Evolutionary conservation across 2,888 invertebrate species (phyloP).

Genomic region (Cataglyphis altisquamis): DNA sequence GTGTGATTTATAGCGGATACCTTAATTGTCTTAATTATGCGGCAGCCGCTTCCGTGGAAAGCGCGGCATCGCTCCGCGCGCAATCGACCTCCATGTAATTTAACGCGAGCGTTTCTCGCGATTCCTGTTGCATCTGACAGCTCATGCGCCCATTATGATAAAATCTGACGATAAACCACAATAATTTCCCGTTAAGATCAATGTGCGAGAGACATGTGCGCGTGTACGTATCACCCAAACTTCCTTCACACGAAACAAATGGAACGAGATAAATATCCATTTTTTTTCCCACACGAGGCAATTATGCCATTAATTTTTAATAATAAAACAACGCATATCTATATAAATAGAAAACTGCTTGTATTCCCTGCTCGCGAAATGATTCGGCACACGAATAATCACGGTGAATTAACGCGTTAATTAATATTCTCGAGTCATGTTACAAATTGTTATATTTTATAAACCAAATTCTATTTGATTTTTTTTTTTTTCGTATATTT

Average conservation of each 20-base stretch:
- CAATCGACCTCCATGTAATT: constrained; percentile 53
- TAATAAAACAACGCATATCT: neutral
- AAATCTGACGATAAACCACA: constrained; percentile 38
- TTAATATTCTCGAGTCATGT: constrained; percentile 34
- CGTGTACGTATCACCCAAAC: neutral
- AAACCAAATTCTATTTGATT: neutral
- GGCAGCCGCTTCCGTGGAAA: constrained; percentile 82
- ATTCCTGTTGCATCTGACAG: constrained; percentile 36
- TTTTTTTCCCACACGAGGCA: constrained; percentile 6
- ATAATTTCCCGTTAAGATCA: constrained; percentile 50
- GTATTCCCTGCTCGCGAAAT: neutral
- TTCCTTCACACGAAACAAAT: constrained; percentile 30
- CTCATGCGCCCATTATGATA: constrained; percentile 42
- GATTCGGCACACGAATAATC: constrained; percentile 11
- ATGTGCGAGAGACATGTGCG: constrained; percentile 2
- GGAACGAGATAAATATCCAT: constrained; percentile 29
- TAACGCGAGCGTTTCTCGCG: constrained; percentile 57
- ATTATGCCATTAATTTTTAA: constrained; percentile 26
- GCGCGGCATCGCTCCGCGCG: constrained; percentile 69
- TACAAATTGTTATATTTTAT: neutral
- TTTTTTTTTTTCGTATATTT: neutral
- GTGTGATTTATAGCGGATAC: constrained; percentile 83
- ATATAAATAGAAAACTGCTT: neutral
- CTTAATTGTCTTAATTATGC: constrained; percentile 85
- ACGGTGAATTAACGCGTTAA: constrained; percentile 14